These are phyloP conservation scores for Tokudaia tokunoshimensis DNA, from an alignment of 2,797 vertebrate genomes.

Conservation along the genomic window DNA sequence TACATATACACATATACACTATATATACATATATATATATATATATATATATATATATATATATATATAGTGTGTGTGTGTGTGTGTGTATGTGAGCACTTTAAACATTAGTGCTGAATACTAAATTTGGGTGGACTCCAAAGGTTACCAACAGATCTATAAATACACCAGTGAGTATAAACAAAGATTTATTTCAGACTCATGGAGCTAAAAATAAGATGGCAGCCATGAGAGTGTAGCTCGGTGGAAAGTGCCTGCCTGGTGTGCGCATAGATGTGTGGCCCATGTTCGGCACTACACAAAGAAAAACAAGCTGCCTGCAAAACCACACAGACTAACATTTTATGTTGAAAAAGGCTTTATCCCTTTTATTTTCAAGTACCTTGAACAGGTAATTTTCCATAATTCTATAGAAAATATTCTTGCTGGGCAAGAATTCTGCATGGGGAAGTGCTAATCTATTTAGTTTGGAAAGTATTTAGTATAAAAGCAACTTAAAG, in stretches of 20 bases:
- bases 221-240: no score
- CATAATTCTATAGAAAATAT: conserved; percentile 38
- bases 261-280: rapidly evolving
- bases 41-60: no score
- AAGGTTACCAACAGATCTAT: conserved; percentile 14
- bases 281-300: background rate
- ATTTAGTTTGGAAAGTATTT: background rate
- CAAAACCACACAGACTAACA: background rate
- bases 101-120: conserved; percentile 18
- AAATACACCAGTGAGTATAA: conserved; percentile 4
- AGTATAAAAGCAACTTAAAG: conserved; percentile 37
- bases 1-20: no score
- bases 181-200: conserved; percentile 14
- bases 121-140: conserved; percentile 12
- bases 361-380: conserved; percentile 16
- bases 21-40: no score
- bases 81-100: background rate
- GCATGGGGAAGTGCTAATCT: background rate
- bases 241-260: background rate
- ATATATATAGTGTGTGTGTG: background rate
- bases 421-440: conserved; percentile 23
- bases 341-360: conserved; percentile 45
- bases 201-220: background rate
- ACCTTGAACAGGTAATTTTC: conserved; percentile 20
- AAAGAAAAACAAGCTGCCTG: background rate